Conservation (phyloP, 2,888 invertebrate species). For the Ditula angustiorana region DNA sequence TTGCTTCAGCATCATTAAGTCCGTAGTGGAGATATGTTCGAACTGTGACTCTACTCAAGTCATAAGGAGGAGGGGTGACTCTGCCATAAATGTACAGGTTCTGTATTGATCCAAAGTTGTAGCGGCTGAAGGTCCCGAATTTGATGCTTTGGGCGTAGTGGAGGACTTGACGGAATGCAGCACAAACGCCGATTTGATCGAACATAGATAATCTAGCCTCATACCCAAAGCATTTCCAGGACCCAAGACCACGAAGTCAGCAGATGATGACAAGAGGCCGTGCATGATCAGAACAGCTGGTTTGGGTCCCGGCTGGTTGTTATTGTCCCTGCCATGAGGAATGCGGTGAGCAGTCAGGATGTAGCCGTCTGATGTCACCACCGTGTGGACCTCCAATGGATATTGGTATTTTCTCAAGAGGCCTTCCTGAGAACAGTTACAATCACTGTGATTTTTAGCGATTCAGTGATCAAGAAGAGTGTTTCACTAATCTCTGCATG, state of each 20-base stretch:
- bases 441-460: neutral
- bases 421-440: conserved; percentile 15
- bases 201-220: conserved; percentile 47
- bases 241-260: conserved; percentile 23
- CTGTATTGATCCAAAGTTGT: conserved; percentile 49
- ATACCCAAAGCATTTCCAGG: conserved; percentile 28
- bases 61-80: conserved; percentile 55
- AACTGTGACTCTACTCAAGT: conserved; percentile 52
- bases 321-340: conserved; percentile 32
- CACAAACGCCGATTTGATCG: conserved; percentile 51
- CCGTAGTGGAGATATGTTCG: conserved; percentile 60
- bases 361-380: conserved; percentile 30
- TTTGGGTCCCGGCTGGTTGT: conserved; percentile 29
- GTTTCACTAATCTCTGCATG: too few relatives aligned
- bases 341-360: conserved; percentile 24
- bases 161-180: conserved; percentile 59
- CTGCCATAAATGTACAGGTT: conserved; percentile 57
- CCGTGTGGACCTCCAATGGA: conserved; percentile 21
- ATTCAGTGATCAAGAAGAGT: too few relatives aligned
- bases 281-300: conserved; percentile 29
- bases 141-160: conserved; percentile 64
- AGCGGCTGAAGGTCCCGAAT: conserved; percentile 56
- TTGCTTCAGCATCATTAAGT: conserved; percentile 48
- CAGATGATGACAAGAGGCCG: conserved; percentile 28
- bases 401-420: conserved; percentile 30